These are phyloP conservation scores for Siniperca knerii DNA, from an alignment of 2,113 vertebrate genomes.

Conservation along the genomic window DNA sequence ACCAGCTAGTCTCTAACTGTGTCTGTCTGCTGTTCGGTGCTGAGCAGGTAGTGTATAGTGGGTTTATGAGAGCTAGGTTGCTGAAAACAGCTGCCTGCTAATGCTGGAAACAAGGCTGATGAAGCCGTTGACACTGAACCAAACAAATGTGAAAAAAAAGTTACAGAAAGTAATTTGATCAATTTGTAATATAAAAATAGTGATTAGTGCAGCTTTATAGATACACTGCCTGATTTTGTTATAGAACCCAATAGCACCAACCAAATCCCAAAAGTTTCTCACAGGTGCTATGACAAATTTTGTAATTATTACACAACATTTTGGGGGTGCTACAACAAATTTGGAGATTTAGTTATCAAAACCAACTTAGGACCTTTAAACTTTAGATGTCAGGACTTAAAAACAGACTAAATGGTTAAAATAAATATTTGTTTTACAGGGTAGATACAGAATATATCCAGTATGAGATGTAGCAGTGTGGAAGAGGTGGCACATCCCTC, in stretches of 20 bases:
- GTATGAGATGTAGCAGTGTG: not conserved
- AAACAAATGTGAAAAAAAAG: too few relatives aligned
- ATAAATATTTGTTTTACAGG: not conserved
- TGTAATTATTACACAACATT: not conserved
- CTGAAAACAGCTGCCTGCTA: too few relatives aligned
- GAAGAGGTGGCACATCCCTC: conserved; percentile 18
- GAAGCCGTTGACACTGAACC: too few relatives aligned
- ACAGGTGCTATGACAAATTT: not conserved
- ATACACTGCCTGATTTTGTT: not conserved
- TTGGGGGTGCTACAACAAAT: too few relatives aligned
- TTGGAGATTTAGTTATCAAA: too few relatives aligned
- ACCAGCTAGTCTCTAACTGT: too few relatives aligned
- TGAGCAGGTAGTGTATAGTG: too few relatives aligned
- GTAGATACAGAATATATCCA: conserved; percentile 11
- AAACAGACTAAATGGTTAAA: conserved; percentile 11
- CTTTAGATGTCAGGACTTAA: not conserved
- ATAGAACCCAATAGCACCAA: too few relatives aligned
- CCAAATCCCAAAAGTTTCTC: not conserved
- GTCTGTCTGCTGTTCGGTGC: too few relatives aligned
- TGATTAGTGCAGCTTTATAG: not conserved
- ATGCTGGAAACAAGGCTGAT: too few relatives aligned
- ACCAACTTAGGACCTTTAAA: not conserved
- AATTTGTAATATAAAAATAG: not conserved
- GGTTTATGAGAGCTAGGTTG: too few relatives aligned
- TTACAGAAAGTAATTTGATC: not conserved